These are phyloP conservation scores for Drosophila carrolli DNA, from an alignment of 1,140 invertebrate genomes.

Conservation along the genomic window DNA sequence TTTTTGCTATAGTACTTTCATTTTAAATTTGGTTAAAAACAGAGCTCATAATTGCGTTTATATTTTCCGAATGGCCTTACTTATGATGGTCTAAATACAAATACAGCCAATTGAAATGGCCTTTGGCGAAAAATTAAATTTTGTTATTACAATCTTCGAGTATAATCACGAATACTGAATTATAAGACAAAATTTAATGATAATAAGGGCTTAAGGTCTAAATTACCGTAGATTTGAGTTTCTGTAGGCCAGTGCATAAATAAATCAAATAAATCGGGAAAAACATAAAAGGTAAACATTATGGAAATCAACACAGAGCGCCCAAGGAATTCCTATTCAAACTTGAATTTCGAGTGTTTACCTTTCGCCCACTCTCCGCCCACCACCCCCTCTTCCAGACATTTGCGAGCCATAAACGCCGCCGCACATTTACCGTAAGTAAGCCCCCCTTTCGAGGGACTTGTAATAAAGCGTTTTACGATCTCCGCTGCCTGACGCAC, in stretches of 20 bases:
- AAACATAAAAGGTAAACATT: conserved; percentile 51
- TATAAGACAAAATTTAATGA: neutral
- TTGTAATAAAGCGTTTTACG: conserved; percentile 79
- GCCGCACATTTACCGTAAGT: conserved; percentile 61
- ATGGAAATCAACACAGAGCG: conserved; percentile 33
- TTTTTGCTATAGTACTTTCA: too few species aligned
- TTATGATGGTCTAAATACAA: too few species aligned
- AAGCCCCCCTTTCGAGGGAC: conserved; percentile 3
- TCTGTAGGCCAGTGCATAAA: conserved; percentile 58
- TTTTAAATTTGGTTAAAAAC: too few species aligned
- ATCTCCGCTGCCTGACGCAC: conserved; percentile 42
- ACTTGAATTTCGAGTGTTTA: conserved; percentile 36
- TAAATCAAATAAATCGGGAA: conserved; percentile 75
- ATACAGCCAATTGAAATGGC: too few species aligned
- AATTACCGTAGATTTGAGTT: neutral
- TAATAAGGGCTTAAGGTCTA: neutral
- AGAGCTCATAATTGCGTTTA: too few species aligned
- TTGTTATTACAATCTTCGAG: too few species aligned
- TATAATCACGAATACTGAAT: too few species aligned
- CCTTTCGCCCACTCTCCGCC: conserved; percentile 4
- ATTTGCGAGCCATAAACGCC: conserved; percentile 66
- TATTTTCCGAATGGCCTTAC: too few species aligned
- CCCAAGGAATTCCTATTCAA: conserved; percentile 35
- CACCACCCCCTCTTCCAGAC: conserved; percentile 7
- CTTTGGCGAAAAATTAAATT: too few species aligned